These are phyloP conservation scores for Sussaba pulchella DNA, from an alignment of 2,888 invertebrate species.

Conservation along the genomic window DNA sequence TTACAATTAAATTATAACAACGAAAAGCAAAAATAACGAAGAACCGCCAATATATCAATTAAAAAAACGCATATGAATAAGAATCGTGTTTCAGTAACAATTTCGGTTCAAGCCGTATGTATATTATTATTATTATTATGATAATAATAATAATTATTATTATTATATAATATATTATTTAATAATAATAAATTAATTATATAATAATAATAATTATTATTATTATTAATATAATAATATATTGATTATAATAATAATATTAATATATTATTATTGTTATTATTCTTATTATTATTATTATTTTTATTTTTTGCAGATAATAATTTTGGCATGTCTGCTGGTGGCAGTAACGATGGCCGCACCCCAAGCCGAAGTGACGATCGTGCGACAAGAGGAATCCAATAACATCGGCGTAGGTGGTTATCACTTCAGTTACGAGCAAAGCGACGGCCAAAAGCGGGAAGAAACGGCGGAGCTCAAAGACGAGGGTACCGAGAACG, in stretches of 20 bases:
- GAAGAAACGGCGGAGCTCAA: constrained; percentile 82
- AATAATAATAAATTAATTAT: too few relatives aligned
- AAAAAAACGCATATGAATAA: too few relatives aligned
- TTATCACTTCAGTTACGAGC: constrained; percentile 82
- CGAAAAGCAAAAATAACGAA: too few relatives aligned
- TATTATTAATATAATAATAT: background rate
- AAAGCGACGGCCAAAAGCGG: constrained; percentile 82
- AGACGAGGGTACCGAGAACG: constrained; percentile 82
- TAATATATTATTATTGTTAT: constrained; percentile 9
- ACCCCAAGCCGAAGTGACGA: constrained; percentile 81
- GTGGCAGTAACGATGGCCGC: constrained; percentile 76
- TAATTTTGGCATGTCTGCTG: constrained; percentile 63
- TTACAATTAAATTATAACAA: too few relatives aligned
- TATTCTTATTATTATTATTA: background rate
- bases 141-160: too few relatives aligned
- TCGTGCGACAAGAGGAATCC: constrained; percentile 80
- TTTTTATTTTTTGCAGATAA: constrained; percentile 55
- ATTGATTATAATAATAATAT: background rate
- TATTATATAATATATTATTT: too few relatives aligned
- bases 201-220: too few relatives aligned
- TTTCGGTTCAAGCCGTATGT: too few relatives aligned
- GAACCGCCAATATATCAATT: too few relatives aligned
- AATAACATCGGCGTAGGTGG: constrained; percentile 83
- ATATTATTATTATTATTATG: too few relatives aligned
- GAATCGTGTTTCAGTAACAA: too few relatives aligned